A percentile compares a stretch with the other conserved stretches of the same genome.
phyloP scores from a whole-genome alignment of 30 jellyfish, hydroid and myxozoan genomes.

The Thelohanellus kitauei region DNA sequence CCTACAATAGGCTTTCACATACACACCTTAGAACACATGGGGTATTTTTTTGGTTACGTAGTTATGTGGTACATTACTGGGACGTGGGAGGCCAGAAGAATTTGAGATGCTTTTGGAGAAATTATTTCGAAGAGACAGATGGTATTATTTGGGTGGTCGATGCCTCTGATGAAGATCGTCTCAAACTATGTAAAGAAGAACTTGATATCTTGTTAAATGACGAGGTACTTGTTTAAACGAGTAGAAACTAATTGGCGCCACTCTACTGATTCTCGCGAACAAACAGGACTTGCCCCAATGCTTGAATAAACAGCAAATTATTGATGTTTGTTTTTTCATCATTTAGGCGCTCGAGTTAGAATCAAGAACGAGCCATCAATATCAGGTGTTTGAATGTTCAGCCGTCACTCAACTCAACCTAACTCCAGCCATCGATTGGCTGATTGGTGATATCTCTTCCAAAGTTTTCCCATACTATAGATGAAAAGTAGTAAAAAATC shows the following conservation, averaged over 20 bases:
- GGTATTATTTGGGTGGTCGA: background rate
- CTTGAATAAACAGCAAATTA: too few relatives aligned
- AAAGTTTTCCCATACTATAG: too few relatives aligned
- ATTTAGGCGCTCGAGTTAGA: constrained; percentile 23
- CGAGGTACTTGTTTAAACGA: background rate
- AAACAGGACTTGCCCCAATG: too few relatives aligned
- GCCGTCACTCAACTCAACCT: constrained; percentile 47
- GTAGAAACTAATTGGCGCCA: background rate
- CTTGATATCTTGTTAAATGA: background rate
- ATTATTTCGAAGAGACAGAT: background rate
- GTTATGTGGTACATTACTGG: background rate
- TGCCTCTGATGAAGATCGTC: background rate
- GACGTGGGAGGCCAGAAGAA: background rate
- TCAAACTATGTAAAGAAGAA: background rate
- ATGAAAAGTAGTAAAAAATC: too few relatives aligned
- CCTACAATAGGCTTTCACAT: constrained; percentile 76
- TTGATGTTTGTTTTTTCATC: too few relatives aligned
- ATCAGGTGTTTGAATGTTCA: constrained; percentile 59
- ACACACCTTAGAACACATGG: constrained; percentile 35
- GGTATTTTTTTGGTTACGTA: constrained; percentile 6
- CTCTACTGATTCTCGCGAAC: background rate
- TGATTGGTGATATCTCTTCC: constrained; percentile 47
- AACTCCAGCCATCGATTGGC: constrained; percentile 52
- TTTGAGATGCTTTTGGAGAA: background rate
- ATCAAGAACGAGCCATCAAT: constrained; percentile 34